Evolutionary conservation across 2,797 vertebrate species (phyloP), one percentile per base, ranked within the genome.

Genomic region (Carapus acus): DNA sequence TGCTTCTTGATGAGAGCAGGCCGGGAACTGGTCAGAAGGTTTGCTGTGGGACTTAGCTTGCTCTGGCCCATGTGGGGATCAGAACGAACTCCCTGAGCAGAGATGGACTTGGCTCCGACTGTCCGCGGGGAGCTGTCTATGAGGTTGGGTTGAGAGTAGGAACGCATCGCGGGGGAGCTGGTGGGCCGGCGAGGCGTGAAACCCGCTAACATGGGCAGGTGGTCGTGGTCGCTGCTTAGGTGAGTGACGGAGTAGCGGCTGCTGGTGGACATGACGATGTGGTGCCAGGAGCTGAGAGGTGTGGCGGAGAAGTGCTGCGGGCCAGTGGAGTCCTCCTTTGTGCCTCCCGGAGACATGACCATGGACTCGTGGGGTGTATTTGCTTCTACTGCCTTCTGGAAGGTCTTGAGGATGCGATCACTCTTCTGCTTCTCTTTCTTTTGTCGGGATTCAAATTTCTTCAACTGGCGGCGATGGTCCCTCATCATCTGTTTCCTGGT

Each of bases 401-500:
- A 90, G n/a, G 88, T 91, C 76, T 89, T 88, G 6, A 92, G 87
- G 73, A 91, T 89, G 24, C 86, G 85, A 1, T 91, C 87, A 11
- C 85, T 87, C 70, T 90, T 91, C 63, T 89, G 85, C 58, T 87
- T 90, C 73, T 92, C 90, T 59, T 91, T 91, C 69, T 89, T 90
- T 75, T 91, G 88, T 8, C 87, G 84, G 1, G 86, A 90, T 71
- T 91, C 90, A 14, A 85, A 80, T 71, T 88, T 88, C 19, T 79
- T 82, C 36, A 90, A 71, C 60, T 89, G 86, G 3, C 78, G 83
- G 0, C 90, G 81, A 61, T 91, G 88, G 67, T 90, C 85, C 49
- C 79, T 82, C 85, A 89, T 88, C 90, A 92, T 91, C 77, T 89
- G 88, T 59, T 92, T 92, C 54, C 89, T 84, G 23, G 88, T 91